These are phyloP conservation scores for Holothuria leucospilota DNA, from an alignment of 53 echinoderm and acorn worm species.

Conservation along the genomic window DNA sequence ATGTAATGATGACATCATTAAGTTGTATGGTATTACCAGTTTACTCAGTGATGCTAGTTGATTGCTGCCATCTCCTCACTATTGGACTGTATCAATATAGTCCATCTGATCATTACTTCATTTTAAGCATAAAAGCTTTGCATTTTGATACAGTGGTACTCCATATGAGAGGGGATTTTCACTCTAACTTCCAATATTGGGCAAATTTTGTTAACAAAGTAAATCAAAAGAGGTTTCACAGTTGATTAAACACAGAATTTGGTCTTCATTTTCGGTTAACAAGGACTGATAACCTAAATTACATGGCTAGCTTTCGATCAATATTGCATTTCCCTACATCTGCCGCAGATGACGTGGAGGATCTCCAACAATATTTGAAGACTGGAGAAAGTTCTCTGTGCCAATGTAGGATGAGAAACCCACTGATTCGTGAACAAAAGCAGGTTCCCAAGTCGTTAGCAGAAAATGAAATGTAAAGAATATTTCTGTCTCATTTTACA, in stretches of 20 bases:
- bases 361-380: not conserved
- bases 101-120: too few relatives aligned
- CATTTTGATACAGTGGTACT: too few relatives aligned
- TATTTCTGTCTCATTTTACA: not conserved
- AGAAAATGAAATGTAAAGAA: not conserved
- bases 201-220: conserved; percentile 28
- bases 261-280: conserved; percentile 35
- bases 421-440: conserved; percentile 33
- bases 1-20: too few relatives aligned
- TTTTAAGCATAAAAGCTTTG: too few relatives aligned
- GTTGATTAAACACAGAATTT: conserved; percentile 21
- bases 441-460: conserved; percentile 6
- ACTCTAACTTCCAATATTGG: too few relatives aligned
- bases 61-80: too few relatives aligned
- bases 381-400: not conserved
- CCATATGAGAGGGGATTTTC: too few relatives aligned
- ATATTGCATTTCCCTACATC: conserved; percentile 46
- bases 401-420: conserved; percentile 30
- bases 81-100: too few relatives aligned
- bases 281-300: conserved; percentile 43
- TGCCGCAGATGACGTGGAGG: conserved; percentile 30
- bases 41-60: too few relatives aligned
- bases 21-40: too few relatives aligned
- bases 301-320: conserved; percentile 29
- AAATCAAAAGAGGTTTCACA: conserved; percentile 41